Evolutionary conservation across 2,113 vertebrate species (phyloP).

Genomic region (Dromaius novaehollandiae): DNA sequence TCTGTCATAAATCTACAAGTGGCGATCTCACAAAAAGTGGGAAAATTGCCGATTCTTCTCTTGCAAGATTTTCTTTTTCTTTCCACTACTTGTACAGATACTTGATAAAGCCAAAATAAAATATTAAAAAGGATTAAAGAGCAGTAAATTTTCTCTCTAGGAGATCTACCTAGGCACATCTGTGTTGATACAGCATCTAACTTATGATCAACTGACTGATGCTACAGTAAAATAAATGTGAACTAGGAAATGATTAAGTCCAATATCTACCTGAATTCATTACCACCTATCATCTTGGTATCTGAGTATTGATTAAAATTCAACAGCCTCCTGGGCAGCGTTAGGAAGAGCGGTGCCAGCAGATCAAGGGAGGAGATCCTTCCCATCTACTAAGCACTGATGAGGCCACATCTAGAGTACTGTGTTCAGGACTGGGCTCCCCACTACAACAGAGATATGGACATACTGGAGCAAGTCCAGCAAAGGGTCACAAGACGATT

Average conservation of each 20-base stretch:
- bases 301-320: background rate
- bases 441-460: background rate
- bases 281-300: background rate
- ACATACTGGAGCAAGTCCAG: background rate
- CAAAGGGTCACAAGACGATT: background rate
- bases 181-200: background rate
- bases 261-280: background rate
- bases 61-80: background rate
- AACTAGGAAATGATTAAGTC: background rate
- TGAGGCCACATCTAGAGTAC: background rate
- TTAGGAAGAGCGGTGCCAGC: background rate
- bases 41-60: background rate
- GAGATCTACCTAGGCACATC: background rate
- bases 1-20: background rate
- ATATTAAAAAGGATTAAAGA: constrained; percentile 11
- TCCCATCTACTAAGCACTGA: too few species aligned
- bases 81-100: background rate
- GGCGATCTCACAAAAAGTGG: background rate
- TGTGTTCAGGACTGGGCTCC: background rate
- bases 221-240: background rate
- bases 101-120: constrained; percentile 6
- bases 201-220: background rate
- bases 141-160: background rate
- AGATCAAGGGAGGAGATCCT: background rate
- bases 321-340: background rate